Evolutionary conservation across 23 tunicate genomes (phyloP).

Genomic region (Halocynthia aurantium): DNA sequence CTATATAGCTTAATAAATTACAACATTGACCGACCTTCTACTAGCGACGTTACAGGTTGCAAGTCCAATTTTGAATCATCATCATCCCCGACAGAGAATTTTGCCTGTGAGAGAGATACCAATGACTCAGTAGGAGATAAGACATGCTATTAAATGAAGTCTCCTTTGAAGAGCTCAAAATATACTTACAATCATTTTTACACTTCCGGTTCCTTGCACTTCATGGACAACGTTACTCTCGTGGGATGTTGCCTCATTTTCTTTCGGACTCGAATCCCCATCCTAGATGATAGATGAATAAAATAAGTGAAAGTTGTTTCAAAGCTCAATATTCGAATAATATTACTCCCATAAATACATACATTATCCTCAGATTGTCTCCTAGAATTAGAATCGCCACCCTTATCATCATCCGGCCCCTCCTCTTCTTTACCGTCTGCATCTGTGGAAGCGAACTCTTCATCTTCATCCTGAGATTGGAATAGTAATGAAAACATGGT

Average conservation of each 20-base stretch:
- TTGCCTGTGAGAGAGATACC: not conserved
- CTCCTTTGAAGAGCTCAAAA: not conserved
- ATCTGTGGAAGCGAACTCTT: not conserved
- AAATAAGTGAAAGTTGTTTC: not conserved
- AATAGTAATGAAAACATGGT: not conserved
- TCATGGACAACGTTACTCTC: not conserved
- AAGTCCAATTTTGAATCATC: not conserved
- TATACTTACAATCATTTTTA: not conserved
- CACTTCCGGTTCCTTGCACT: not conserved
- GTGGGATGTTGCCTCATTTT: not conserved
- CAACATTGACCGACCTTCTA: no score
- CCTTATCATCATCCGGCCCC: constrained; percentile 35
- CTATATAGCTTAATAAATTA: no score
- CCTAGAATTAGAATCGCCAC: constrained; percentile 25
- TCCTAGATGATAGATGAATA: not conserved
- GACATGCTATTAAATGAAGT: not conserved
- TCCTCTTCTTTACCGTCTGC: not conserved
- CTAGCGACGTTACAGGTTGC: no score
- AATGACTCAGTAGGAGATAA: not conserved
- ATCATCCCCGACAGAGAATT: constrained; percentile 3
- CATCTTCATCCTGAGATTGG: not conserved
- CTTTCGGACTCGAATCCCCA: not conserved
- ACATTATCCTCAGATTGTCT: constrained; percentile 30
- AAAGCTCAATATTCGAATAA: not conserved
- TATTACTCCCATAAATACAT: not conserved